These are phyloP conservation scores for Phymorhynchus buccinoides DNA, from an alignment of 1,140 invertebrate species.

Conservation along the genomic window DNA sequence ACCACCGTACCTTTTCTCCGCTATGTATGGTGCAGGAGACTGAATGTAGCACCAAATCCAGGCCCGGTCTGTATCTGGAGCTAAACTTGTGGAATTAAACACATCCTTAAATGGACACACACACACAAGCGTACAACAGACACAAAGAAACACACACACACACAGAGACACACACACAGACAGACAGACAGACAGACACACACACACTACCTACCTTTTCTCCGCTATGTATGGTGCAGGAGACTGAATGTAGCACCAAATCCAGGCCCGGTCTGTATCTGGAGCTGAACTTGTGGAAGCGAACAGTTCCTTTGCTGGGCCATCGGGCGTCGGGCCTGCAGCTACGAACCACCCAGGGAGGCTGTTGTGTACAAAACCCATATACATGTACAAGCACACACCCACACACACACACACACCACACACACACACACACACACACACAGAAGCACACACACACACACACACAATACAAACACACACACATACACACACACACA, in stretches of 20 bases:
- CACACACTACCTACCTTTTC: slow-evolving; percentile 76
- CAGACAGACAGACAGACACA: slow-evolving; percentile 2
- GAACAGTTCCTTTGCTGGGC: slow-evolving; percentile 53
- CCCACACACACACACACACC: no score
- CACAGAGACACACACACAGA: neutral
- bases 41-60: slow-evolving; percentile 67
- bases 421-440: no score
- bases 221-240: slow-evolving; percentile 56
- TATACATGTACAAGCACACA: no score
- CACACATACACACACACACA: no score
- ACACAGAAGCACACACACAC: no score
- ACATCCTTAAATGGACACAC: slow-evolving; percentile 84
- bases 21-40: slow-evolving; percentile 57
- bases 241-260: slow-evolving; percentile 63
- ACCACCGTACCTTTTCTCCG: slow-evolving; percentile 77
- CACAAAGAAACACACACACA: neutral
- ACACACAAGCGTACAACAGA: slow-evolving; percentile 50
- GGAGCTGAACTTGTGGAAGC: slow-evolving; percentile 53
- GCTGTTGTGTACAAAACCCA: neutral
- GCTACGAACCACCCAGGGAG: slow-evolving; percentile 9
- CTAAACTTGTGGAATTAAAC: slow-evolving; percentile 84
- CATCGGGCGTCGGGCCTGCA: slow-evolving; percentile 34
- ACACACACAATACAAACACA: no score
- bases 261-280: slow-evolving; percentile 66
- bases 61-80: slow-evolving; percentile 61